These are phyloP conservation scores for Phylloscopus trochilus DNA, from an alignment of 2,113 vertebrate genomes.

Conservation along the genomic window DNA sequence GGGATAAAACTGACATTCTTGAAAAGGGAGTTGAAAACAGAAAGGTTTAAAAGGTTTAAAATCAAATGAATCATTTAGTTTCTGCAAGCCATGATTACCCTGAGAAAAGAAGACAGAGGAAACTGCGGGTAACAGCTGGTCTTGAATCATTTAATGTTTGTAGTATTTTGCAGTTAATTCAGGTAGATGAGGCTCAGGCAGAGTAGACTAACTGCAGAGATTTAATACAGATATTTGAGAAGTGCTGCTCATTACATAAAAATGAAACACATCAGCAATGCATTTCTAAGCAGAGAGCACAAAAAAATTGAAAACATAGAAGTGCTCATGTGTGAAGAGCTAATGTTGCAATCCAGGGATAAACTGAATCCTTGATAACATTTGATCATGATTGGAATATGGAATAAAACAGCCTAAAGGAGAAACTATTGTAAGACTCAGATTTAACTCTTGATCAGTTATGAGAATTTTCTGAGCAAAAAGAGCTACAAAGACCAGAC, in stretches of 20 bases:
- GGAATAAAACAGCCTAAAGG: constrained; percentile 2
- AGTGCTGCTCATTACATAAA: constrained; percentile 40
- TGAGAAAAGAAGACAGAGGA: neutral
- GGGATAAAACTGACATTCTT: neutral
- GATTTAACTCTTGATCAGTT: neutral
- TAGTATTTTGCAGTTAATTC: constrained; percentile 43
- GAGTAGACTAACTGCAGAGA: constrained; percentile 2
- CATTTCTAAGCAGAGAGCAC: constrained; percentile 18
- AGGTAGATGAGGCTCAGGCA: constrained; percentile 45
- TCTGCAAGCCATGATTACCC: neutral
- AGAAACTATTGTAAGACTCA: neutral
- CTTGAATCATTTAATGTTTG: constrained; percentile 22
- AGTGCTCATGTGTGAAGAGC: constrained; percentile 37
- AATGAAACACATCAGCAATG: constrained; percentile 32
- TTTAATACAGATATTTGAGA: constrained; percentile 37
- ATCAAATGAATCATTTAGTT: neutral
- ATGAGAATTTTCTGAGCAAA: neutral
- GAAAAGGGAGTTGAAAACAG: neutral
- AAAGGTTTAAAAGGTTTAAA: neutral
- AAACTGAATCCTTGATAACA: constrained; percentile 25
- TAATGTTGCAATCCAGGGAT: constrained; percentile 27
- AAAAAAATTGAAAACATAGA: neutral
- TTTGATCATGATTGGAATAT: neutral
- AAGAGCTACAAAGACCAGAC: neutral
- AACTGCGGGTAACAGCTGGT: constrained; percentile 14